Evolutionary conservation across 2,888 invertebrate species (phyloP).

Genomic region (Dryomyza anilis): DNA sequence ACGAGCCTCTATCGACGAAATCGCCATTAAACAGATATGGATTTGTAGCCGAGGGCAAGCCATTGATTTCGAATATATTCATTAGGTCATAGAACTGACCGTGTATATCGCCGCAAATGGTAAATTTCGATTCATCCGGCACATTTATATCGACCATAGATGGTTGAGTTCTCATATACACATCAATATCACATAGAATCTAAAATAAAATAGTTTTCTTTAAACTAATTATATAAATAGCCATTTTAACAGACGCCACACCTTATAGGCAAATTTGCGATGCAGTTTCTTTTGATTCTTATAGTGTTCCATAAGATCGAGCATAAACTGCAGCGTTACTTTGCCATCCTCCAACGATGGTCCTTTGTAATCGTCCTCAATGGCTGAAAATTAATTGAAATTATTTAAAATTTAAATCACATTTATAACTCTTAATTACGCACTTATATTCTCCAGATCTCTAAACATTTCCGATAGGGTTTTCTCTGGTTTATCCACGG

Average conservation of each 20-base stretch:
- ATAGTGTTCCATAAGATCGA: constrained; percentile 86
- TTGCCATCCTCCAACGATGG: constrained; percentile 86
- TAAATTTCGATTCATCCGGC: constrained; percentile 87
- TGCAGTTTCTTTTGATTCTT: constrained; percentile 92
- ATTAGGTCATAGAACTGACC: constrained; percentile 98
- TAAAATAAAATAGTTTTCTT: constrained; percentile 58
- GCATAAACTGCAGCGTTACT: constrained; percentile 88
- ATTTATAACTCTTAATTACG: constrained; percentile 25
- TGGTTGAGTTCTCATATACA: constrained; percentile 81
- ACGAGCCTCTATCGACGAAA: constrained; percentile 98
- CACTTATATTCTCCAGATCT: constrained; percentile 90
- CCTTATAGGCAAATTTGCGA: constrained; percentile 96
- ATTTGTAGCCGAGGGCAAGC: constrained; percentile 90
- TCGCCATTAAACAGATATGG: constrained; percentile 99
- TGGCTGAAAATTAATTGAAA: constrained; percentile 65
- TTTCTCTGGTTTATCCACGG: constrained; percentile 86
- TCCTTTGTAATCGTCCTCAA: constrained; percentile 93
- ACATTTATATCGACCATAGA: constrained; percentile 90
- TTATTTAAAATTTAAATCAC: constrained; percentile 4
- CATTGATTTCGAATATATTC: constrained; percentile 97
- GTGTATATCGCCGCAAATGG: constrained; percentile 98
- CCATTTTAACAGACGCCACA: constrained; percentile 51
- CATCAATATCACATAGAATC: constrained; percentile 91
- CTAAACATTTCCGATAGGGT: constrained; percentile 82
- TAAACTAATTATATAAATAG: constrained; percentile 4